Evolutionary conservation across 2,797 vertebrate species (phyloP), one percentile per base, ranked within the genome.

Genomic region (Tragelaphus eurycerus): DNA sequence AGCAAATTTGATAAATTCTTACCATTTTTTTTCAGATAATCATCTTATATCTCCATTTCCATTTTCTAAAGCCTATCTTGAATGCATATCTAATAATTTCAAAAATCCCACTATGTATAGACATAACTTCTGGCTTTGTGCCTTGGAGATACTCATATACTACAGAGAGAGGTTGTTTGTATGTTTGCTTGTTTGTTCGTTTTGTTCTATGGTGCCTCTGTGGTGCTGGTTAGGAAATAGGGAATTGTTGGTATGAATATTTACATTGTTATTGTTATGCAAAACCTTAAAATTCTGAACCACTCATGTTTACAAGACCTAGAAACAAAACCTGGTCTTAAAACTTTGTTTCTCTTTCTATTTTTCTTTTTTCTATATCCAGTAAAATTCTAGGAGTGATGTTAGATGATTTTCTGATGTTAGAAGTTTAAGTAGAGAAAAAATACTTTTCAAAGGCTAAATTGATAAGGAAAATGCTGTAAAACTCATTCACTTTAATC

Each of bases 241-340:
- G 4, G 6, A 25, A 4, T 34, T 81, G 7, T 13, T 88, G 34
- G 12, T 29, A 64, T 4, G 14, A 27, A 4, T 1, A 59, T 81
- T 23, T 90, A 13, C 8, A 13, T 67, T 50, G 21, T 8, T 59
- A 38, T 21, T 67, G 21, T 79, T 9, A 67, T 60, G 23, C 46
- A 90, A 81, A 88, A 27, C 21, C 52, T 81, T 60, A 16, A 89
- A 48, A 83, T 94, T 88, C 74, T 52, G 38, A 81, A 96, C 55
- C 1, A 31, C 6, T 52, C 15, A 25, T 84, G 1, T 60, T 67
- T 67, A 59, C 9, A 64, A 86, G 9, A 46, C 17, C 2, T 50
- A 38, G 52, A 85, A 81, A 93, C 82, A 38, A 89, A 88, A 6
- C 3, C 17, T 25, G 7, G 11, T 27, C n/a, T 71, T 60, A 71